Percentiles rank a stretch among this genome's conserved stretches.
These are phyloP conservation scores for Andrena trimmerana DNA, from an alignment of 2,888 invertebrate species.

Conservation along the genomic window DNA sequence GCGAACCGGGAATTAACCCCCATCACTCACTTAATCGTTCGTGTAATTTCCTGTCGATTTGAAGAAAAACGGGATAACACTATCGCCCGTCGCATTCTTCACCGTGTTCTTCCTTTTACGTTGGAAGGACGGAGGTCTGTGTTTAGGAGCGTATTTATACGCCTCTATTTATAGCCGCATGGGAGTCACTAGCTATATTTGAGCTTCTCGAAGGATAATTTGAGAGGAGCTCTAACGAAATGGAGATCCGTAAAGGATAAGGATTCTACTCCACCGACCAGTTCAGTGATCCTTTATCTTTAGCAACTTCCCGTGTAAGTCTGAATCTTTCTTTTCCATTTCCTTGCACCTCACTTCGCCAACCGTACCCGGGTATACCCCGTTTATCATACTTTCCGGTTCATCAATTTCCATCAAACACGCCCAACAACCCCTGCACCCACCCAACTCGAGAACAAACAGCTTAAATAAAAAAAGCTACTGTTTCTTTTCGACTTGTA, in stretches of 20 bases:
- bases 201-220: background rate
- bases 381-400: background rate
- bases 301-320: too few relatives aligned
- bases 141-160: background rate
- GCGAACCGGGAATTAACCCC: background rate
- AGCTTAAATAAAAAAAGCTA: background rate
- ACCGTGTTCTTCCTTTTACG: background rate
- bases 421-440: background rate
- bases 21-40: slow-evolving; percentile 1
- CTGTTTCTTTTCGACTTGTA: too few relatives aligned
- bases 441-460: background rate
- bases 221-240: background rate
- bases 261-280: too few relatives aligned
- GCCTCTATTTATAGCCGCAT: background rate
- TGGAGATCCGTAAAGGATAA: too few relatives aligned
- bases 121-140: background rate
- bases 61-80: slow-evolving; percentile 1
- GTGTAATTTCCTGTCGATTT: slow-evolving; percentile 16
- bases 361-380: too few relatives aligned
- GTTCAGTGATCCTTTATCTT: too few relatives aligned
- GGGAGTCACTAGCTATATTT: background rate
- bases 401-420: background rate
- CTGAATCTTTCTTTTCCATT: too few relatives aligned
- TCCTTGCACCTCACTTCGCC: too few relatives aligned
- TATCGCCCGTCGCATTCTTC: slow-evolving; percentile 14